phyloP scores from a whole-genome alignment of 2,888 invertebrate species.

The Oscheius onirici region DNA sequence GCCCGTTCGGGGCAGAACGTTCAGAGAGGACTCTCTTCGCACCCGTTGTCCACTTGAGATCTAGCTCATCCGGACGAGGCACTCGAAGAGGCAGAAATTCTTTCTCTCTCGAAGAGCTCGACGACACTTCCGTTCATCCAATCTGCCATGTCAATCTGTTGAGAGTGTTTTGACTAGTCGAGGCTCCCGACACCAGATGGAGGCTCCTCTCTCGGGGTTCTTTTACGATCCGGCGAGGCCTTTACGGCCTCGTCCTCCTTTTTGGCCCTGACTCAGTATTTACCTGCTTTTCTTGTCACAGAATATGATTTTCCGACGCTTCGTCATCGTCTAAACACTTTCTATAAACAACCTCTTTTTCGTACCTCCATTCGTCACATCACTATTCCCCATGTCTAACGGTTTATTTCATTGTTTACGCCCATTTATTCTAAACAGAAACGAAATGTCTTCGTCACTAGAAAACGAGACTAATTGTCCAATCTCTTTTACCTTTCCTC shows the following conservation, averaged over 20 bases:
- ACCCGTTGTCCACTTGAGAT: slow-evolving; percentile 22
- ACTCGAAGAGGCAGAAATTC: slow-evolving; percentile 21
- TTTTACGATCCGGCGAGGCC: slow-evolving; percentile 4
- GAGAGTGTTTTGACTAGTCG: neutral
- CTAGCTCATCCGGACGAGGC: slow-evolving; percentile 25
- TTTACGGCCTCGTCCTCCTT: slow-evolving; percentile 11
- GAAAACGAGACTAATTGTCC: too few relatives aligned
- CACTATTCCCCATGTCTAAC: slow-evolving; percentile 5
- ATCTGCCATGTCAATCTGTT: neutral
- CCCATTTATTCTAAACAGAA: too few relatives aligned
- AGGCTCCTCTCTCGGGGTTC: neutral
- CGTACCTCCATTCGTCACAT: too few relatives aligned
- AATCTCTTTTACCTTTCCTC: too few relatives aligned
- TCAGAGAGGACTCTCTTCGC: slow-evolving; percentile 11
- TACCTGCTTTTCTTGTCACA: slow-evolving; percentile 3
- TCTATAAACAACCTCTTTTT: neutral
- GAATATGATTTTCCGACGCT: neutral
- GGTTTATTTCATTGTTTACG: too few relatives aligned
- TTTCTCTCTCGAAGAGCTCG: neutral
- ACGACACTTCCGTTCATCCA: neutral
- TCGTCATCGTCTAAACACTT: neutral
- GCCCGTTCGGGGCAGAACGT: slow-evolving; percentile 5
- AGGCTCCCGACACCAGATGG: slow-evolving; percentile 11
- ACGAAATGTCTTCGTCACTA: too few relatives aligned
- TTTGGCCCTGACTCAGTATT: slow-evolving; percentile 14